Percentiles rank a stretch among this genome's conserved stretches.
These are phyloP conservation scores for Sylvicola fuscatus DNA, from an alignment of 2,888 invertebrate genomes.

Conservation along the genomic window DNA sequence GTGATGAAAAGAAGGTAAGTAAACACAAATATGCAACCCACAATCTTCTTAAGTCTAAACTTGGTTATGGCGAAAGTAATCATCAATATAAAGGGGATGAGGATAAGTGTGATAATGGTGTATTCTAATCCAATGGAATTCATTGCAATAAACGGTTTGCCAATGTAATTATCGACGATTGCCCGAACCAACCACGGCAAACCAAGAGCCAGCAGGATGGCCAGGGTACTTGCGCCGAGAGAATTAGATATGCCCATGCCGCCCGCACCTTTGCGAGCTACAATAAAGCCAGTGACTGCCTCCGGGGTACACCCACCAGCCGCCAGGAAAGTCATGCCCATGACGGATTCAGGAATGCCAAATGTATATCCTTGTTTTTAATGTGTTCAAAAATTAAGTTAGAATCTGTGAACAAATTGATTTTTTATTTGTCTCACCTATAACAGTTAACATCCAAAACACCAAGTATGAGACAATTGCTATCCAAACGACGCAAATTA, in stretches of 20 bases:
- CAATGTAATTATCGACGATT: slow-evolving; percentile 15
- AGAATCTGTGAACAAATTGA: background rate
- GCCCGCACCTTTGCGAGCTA: slow-evolving; percentile 58
- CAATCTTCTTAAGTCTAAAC: slow-evolving; percentile 38
- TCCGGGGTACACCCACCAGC: slow-evolving; percentile 69
- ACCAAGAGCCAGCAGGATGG: slow-evolving; percentile 53
- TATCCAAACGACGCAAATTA: slow-evolving; percentile 66
- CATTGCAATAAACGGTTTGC: too few species aligned
- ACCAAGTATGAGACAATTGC: slow-evolving; percentile 58
- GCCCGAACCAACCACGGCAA: slow-evolving; percentile 58
- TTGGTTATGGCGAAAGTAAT: slow-evolving; percentile 36
- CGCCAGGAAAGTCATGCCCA: slow-evolving; percentile 69
- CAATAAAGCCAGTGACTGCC: slow-evolving; percentile 49
- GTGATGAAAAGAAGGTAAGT: slow-evolving; percentile 45
- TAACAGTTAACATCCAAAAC: slow-evolving; percentile 68
- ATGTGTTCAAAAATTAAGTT: too few species aligned
- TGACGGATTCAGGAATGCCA: slow-evolving; percentile 56
- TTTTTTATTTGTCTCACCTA: slow-evolving; percentile 32
- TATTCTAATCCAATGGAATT: slow-evolving; percentile 30
- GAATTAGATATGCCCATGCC: slow-evolving; percentile 64
- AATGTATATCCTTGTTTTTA: slow-evolving; percentile 18
- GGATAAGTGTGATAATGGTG: slow-evolving; percentile 48
- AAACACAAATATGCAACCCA: slow-evolving; percentile 37
- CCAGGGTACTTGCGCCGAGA: slow-evolving; percentile 56
- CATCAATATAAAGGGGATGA: slow-evolving; percentile 45